Percentiles rank a stretch among this genome's conserved stretches.
phyloP scores from a whole-genome alignment of 2,888 invertebrate genomes.

The Reticulitermes lucifugus region DNA sequence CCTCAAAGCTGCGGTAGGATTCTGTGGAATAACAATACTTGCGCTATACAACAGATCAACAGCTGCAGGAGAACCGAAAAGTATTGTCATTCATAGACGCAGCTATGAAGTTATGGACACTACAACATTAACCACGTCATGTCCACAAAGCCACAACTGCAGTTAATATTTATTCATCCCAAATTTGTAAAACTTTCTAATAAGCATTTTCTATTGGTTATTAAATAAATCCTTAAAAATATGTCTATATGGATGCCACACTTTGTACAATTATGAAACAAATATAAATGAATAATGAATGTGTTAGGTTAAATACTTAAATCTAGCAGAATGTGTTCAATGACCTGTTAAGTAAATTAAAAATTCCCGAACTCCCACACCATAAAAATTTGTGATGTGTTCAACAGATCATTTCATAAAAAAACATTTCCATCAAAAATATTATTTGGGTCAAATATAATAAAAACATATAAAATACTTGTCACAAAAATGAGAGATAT shows the following conservation, averaged over 20 bases:
- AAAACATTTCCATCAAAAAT: constrained; percentile 17
- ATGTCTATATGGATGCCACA: constrained; percentile 8
- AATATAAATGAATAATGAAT: constrained; percentile 12
- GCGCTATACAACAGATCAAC: neutral
- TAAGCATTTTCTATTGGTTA: neutral
- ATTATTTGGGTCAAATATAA: constrained; percentile 22
- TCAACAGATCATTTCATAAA: constrained; percentile 23
- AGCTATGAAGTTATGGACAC: too few relatives aligned
- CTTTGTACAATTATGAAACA: constrained; percentile 25
- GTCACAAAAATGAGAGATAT: neutral
- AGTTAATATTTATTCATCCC: neutral
- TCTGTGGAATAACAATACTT: constrained; percentile 20
- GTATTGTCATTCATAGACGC: neutral
- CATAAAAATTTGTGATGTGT: constrained; percentile 35
- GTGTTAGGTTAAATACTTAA: constrained; percentile 27
- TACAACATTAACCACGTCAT: too few relatives aligned
- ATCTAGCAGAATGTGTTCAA: constrained; percentile 26
- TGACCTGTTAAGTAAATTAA: neutral
- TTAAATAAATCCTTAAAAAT: constrained; percentile 24
- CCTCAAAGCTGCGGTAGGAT: neutral
- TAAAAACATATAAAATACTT: constrained; percentile 33
- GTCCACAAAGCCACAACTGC: too few relatives aligned
- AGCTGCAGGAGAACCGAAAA: neutral
- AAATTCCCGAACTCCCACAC: constrained; percentile 7
- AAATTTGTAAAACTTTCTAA: neutral